Base-by-base conservation (phyloP, 2,113 vertebrate genomes). In the Egretta garzetta region DNA sequence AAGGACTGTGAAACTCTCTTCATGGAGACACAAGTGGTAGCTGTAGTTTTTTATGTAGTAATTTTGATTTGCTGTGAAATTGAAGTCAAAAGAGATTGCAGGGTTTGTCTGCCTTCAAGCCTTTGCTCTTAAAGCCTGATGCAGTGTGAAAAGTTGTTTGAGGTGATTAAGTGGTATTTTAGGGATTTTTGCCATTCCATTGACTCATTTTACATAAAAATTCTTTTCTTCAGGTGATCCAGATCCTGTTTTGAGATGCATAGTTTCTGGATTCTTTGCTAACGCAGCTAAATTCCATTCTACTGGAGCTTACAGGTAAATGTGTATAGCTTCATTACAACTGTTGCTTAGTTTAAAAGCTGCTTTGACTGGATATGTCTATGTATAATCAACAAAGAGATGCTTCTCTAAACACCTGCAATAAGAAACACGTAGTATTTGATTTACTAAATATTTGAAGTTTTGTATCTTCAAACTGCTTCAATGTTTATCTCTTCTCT, bases 251-350 rank as follows among this genome's bases (percentile, higher is more conserved):
- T 97, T 99, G 95, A 98, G 98, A 90, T 99, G 99, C 95, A 99
- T 99, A 55, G 99, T 99, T 58, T 98, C 99, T 13, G 99, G 99
- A 43, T 99, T 99, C 97, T 99, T 99, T 91, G 98, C 99, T 20
- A 99, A 99, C 3, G 99, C 99, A 10, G 99, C 99, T 16, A 99
- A 99, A 79, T 98, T 99, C 96, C 99, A 99, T 95, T 99, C 99
- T 72, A 99, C 99, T 2, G 99, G 99, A 85, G 99, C 99, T 88
- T 99, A 99, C 92, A 98, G 99, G 99, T 99, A 97, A 97, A 18
- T 83, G 37, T 22, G 16, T 17, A 3, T 47, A 28, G 12, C 32
- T 88, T 62, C 32, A 21, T 20, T 86, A 6, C 56, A 85, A 20
- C 18, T 71, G 14, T 24, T 75, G 24, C 59, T 91, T 82, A 15